Conservation (phyloP, 2,797 vertebrate species). For the Cirrhinus mrigala region DNA sequence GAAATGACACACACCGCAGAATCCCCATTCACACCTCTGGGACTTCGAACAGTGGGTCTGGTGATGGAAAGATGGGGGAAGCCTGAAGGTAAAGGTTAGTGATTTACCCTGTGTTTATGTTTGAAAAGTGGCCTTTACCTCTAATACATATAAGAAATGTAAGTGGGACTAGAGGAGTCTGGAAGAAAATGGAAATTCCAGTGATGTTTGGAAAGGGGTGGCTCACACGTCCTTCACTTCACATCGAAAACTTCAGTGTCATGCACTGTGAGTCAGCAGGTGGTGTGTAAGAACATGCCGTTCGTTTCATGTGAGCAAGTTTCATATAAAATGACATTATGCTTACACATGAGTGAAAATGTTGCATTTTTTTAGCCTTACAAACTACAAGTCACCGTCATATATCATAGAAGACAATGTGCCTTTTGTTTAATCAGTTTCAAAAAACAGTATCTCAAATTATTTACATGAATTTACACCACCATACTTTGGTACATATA, state of each 20-base stretch:
- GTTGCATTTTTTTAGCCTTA: background rate
- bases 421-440: background rate
- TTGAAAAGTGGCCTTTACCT: background rate
- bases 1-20: slow-evolving; percentile 12
- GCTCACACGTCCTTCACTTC: slow-evolving; percentile 6
- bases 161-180: background rate
- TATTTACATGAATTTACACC: background rate
- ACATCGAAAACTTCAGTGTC: slow-evolving; percentile 33
- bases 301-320: slow-evolving; percentile 27
- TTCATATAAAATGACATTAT: background rate
- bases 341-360: background rate
- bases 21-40: background rate
- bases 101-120: background rate
- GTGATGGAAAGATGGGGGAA: background rate
- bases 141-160: background rate
- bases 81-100: background rate
- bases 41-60: background rate
- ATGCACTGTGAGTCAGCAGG: slow-evolving; percentile 66
- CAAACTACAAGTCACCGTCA: background rate
- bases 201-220: slow-evolving; percentile 40
- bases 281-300: slow-evolving; percentile 21
- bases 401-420: background rate
- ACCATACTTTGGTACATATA: background rate
- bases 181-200: slow-evolving; percentile 41
- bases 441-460: background rate